Evolutionary conservation across 2,888 invertebrate genomes (phyloP).

Genomic region (Nymphalis c-album): DNA sequence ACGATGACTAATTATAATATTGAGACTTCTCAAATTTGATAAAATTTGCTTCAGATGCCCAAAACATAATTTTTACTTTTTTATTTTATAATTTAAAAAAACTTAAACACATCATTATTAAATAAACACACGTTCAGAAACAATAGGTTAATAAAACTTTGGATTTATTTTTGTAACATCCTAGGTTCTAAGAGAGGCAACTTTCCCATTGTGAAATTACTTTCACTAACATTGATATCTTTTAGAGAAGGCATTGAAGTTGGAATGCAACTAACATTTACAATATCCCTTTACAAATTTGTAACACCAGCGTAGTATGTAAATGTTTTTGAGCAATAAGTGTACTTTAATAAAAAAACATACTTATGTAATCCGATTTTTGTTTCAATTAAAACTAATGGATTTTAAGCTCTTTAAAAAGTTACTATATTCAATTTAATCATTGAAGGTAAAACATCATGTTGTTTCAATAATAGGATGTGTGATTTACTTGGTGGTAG

Average conservation of each 20-base stretch:
- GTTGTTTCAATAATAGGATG: background rate
- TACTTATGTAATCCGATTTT: background rate
- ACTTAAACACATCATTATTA: too few relatives aligned
- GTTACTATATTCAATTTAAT: too few relatives aligned
- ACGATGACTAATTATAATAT: too few relatives aligned
- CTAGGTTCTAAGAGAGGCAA: conserved; percentile 26
- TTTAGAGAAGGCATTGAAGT: conserved; percentile 15
- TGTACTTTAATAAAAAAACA: background rate
- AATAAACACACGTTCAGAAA: background rate
- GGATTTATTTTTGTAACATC: conserved; percentile 7
- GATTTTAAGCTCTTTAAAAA: background rate
- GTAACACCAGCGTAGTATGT: conserved; percentile 14
- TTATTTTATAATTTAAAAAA: too few relatives aligned
- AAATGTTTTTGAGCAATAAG: background rate
- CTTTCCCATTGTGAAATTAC: conserved; percentile 36
- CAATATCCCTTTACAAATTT: conserved; percentile 12
- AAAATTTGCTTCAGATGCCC: too few relatives aligned
- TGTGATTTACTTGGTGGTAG: too few relatives aligned
- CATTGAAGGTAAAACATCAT: too few relatives aligned
- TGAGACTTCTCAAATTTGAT: too few relatives aligned
- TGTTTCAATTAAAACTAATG: too few relatives aligned
- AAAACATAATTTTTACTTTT: too few relatives aligned
- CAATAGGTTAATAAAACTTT: background rate
- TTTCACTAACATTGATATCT: conserved; percentile 29
- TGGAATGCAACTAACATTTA: conserved; percentile 20